Evolutionary conservation across 2,888 invertebrate species (phyloP), one percentile per base, ranked within the genome.

Genomic region (Plagodis pulveraria): DNA sequence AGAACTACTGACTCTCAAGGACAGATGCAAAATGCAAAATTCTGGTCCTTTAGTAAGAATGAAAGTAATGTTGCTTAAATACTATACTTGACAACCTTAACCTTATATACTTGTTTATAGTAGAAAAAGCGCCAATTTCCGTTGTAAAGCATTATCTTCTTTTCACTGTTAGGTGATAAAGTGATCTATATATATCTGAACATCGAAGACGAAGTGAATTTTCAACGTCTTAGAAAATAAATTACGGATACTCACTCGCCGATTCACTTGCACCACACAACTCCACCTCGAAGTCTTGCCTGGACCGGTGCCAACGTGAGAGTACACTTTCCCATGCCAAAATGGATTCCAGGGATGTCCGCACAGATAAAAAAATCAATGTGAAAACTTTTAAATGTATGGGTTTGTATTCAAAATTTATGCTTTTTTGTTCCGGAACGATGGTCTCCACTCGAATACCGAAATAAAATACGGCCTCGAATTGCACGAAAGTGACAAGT

Each of bases 311-410:
- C 85, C 84, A 85, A 72, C 63, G 63, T 56, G 65, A 69, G 73
- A 80, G 79, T 79, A 73, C 80, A 76, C 78, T 76, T 75, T 70
- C 74, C 74, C 74, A 79, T 77, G 81, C 83, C 83, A 82, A 83
- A 83, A 80, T 77, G 78, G 77, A 79, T 77, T 78, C 77, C 75
- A 70, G 70, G 66, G 52, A 56, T 56, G 56, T 56, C 52, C 73
- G 72, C 70, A 65, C 63, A 73, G 69, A 73, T 73, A 78, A 80
- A 80, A 36, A 75, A 73, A 78, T 71, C 69, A 65, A 74, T 67
- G 73, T 56, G 53, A 65, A 69, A 67, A 65, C 70, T 76, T 77
- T 67, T 58, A 71, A 76, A 76, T 74, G 65, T 76, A 78, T 64
- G 63, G 71, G 47, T 55, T 54, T 50, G 55, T 50, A 55, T 57